Percentiles rank a stretch among this genome's conserved stretches.
Conservation (phyloP, 2,888 invertebrate species). For the Hermaeophaga mercurialis region DNA sequence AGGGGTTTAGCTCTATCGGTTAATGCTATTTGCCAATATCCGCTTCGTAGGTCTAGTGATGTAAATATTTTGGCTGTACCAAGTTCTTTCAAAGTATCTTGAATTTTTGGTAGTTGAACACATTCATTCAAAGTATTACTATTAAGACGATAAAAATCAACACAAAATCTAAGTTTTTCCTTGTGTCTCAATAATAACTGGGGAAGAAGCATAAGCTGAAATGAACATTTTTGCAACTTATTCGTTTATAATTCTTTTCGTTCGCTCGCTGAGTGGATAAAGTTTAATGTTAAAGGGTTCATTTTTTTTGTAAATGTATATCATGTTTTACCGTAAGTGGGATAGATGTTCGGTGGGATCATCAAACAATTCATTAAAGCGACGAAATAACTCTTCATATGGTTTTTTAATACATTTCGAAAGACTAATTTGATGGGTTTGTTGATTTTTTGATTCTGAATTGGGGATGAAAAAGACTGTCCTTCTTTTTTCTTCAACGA, state of each 20-base stretch:
- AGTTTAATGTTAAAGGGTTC: neutral
- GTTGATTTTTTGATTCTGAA: no score
- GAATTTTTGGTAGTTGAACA: slow-evolving; percentile 4
- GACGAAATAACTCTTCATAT: neutral
- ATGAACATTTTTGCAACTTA: slow-evolving; percentile 17
- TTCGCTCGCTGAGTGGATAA: neutral
- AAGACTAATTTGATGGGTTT: no score
- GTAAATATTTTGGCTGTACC: slow-evolving; percentile 1
- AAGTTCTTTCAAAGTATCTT: slow-evolving; percentile 11
- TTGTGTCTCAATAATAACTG: slow-evolving; percentile 3
- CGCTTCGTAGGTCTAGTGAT: slow-evolving; percentile 10
- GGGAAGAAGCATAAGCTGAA: slow-evolving; percentile 8
- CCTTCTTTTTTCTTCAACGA: no score
- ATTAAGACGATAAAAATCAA: slow-evolving; percentile 7
- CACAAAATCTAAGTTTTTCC: slow-evolving; percentile 14
- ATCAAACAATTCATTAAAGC: neutral
- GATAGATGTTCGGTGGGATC: neutral
- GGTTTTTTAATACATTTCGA: no score
- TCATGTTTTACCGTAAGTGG: neutral
- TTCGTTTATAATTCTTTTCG: slow-evolving; percentile 11
- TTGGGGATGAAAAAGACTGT: no score
- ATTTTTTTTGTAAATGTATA: neutral
- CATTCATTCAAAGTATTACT: neutral
- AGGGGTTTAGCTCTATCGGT: neutral
- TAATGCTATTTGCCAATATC: slow-evolving; percentile 10